Conservation (phyloP, 2,888 invertebrate species). For the Arrhopalites spinosus region DNA sequence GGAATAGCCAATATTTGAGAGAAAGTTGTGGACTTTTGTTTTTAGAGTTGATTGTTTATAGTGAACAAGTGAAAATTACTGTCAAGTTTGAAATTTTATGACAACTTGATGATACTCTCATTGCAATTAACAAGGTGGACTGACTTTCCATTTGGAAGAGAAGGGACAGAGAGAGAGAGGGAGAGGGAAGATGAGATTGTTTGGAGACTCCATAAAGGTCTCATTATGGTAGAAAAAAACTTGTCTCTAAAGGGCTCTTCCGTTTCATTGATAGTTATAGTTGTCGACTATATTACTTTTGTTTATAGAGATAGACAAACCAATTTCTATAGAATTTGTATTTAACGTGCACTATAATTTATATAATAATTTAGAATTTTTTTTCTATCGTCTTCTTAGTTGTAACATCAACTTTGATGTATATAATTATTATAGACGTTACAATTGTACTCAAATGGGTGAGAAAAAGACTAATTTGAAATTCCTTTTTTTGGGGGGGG, state of each 20-base stretch:
- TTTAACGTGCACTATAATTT: not conserved
- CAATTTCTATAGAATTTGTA: not conserved
- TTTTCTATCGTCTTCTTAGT: no score
- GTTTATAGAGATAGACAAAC: no score
- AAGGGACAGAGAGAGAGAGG: not conserved
- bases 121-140: constrained; percentile 8
- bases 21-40: not conserved
- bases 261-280: constrained; percentile 6
- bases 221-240: constrained; percentile 8
- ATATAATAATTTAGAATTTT: no score
- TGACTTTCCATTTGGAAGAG: not conserved
- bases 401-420: no score
- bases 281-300: not conserved
- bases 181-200: constrained; percentile 1
- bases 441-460: not conserved
- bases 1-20: no score
- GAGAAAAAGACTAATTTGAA: not conserved
- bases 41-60: no score
- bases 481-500: not conserved
- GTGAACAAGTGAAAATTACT: constrained; percentile 4
- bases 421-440: not conserved
- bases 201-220: constrained; percentile 17
- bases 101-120: not conserved
- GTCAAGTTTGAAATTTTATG: constrained; percentile 11
- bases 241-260: constrained; percentile 13